Conservation (phyloP, 2,113 vertebrate genomes). For the Brienomyrus brachyistius region DNA sequence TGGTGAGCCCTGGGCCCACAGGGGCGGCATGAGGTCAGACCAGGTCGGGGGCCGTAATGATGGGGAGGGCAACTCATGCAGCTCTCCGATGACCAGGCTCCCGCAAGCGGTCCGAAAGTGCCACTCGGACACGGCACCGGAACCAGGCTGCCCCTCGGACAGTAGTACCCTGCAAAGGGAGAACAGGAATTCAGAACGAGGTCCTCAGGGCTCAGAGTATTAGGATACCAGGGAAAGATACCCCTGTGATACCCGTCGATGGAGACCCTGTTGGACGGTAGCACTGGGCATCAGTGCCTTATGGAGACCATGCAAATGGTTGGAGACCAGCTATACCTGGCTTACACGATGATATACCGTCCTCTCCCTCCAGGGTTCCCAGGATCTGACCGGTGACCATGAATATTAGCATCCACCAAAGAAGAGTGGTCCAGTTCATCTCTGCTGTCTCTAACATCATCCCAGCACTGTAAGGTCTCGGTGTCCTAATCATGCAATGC, state of each 20-base stretch:
- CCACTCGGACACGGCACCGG: slow-evolving; percentile 66
- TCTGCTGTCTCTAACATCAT: not conserved
- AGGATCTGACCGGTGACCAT: not conserved
- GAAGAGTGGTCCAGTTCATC: slow-evolving; percentile 12
- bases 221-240: not conserved
- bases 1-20: slow-evolving; percentile 73
- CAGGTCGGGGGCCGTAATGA: slow-evolving; percentile 65
- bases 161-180: slow-evolving; percentile 63
- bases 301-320: not conserved
- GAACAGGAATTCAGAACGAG: not conserved
- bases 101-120: slow-evolving; percentile 57
- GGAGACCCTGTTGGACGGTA: not conserved
- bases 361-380: slow-evolving; percentile 18
- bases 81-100: slow-evolving; percentile 20
- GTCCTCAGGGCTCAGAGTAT: not conserved
- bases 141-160: slow-evolving; percentile 43
- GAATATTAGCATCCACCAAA: slow-evolving; percentile 31
- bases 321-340: slow-evolving; percentile 46
- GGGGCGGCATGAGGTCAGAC: slow-evolving; percentile 57
- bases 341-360: slow-evolving; percentile 34
- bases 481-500: not conserved
- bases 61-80: slow-evolving; percentile 68
- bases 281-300: not conserved
- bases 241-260: not conserved
- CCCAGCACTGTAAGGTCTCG: not conserved